Conservation (phyloP, 2,888 invertebrate genomes). For the Apodemia zela region DNA sequence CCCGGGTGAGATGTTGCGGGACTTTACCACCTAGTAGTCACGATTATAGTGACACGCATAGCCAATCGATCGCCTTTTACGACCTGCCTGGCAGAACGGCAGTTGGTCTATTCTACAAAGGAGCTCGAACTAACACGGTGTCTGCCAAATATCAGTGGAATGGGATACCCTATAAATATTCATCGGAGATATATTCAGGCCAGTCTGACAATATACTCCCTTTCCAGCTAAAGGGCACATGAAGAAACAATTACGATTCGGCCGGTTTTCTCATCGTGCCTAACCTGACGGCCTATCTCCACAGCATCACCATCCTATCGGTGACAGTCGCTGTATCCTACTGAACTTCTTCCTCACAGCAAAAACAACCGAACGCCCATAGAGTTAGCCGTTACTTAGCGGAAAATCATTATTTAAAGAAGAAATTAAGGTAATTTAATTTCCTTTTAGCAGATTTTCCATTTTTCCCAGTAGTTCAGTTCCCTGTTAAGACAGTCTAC, state of each 20-base stretch:
- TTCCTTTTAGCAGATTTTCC: not conserved
- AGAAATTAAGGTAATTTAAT: constrained; percentile 15
- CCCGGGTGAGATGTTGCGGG: too few species aligned
- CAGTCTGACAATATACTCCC: constrained; percentile 33
- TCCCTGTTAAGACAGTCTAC: too few species aligned
- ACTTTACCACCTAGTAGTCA: too few species aligned
- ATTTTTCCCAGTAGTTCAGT: not conserved
- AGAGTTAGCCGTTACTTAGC: not conserved
- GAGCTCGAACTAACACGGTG: too few species aligned
- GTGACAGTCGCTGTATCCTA: constrained; percentile 17
- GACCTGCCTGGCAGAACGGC: too few species aligned
- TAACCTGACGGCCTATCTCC: constrained; percentile 24
- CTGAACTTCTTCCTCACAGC: constrained; percentile 16
- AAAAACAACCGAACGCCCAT: not conserved
- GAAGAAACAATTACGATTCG: constrained; percentile 36
- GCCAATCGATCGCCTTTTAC: too few species aligned
- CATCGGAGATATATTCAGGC: constrained; percentile 12
- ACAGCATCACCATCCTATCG: constrained; percentile 19
- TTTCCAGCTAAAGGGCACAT: constrained; percentile 40
- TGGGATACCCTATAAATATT: not conserved
- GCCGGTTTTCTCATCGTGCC: constrained; percentile 34
- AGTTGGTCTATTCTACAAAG: too few species aligned
- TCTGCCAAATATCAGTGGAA: too few species aligned
- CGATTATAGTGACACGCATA: too few species aligned
- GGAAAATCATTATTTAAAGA: constrained; percentile 3